A percentile compares a stretch with the other conserved stretches of the same genome.
Evolutionary conservation across 2,888 invertebrate species (phyloP).

Genomic region (Cerastoderma edule): DNA sequence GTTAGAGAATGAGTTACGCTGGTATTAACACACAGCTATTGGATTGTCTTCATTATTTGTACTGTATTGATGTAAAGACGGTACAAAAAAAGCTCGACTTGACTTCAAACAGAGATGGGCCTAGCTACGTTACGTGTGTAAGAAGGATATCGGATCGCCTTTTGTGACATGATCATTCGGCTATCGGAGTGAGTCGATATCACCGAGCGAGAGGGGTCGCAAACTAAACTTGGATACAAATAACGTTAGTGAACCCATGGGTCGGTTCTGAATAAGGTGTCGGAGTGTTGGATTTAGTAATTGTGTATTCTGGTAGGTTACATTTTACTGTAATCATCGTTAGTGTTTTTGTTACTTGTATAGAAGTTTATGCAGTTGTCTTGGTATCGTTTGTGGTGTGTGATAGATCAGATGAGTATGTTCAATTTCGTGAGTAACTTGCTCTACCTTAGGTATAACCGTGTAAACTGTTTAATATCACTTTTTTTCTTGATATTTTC

Average conservation of each 20-base stretch:
- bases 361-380: neutral
- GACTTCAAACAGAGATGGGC: neutral
- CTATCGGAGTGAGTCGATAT: too few relatives aligned
- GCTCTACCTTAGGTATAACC: too few relatives aligned
- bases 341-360: neutral
- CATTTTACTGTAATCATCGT: neutral
- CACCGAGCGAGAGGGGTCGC: too few relatives aligned
- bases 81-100: neutral
- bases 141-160: neutral
- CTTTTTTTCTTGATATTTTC: too few relatives aligned
- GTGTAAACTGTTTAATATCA: too few relatives aligned
- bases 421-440: too few relatives aligned
- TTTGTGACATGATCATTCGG: neutral
- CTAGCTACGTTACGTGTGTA: neutral
- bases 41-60: constrained; percentile 1
- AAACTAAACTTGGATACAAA: constrained; percentile 10
- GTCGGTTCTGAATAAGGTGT: constrained; percentile 3
- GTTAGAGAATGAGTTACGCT: too few relatives aligned
- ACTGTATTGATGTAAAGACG: neutral
- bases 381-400: constrained; percentile 9
- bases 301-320: neutral
- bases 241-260: constrained; percentile 4
- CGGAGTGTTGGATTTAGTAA: neutral
- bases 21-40: too few relatives aligned
- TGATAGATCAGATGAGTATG: neutral